These are phyloP conservation scores for Pseudorectes ferrugineus DNA, from an alignment of 2,113 vertebrate genomes.

Conservation along the genomic window DNA sequence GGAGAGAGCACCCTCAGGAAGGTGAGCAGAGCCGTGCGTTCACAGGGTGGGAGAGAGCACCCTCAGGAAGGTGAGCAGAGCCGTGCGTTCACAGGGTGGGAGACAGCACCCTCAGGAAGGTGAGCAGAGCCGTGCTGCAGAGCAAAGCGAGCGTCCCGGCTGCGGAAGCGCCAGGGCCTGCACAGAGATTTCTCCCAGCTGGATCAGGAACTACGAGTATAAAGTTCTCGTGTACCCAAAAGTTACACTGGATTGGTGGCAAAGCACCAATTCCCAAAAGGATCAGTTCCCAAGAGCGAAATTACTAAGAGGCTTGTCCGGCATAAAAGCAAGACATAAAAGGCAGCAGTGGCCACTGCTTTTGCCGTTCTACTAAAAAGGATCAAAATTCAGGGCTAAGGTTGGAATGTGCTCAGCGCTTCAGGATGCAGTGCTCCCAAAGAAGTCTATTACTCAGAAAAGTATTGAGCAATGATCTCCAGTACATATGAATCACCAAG, in stretches of 20 bases:
- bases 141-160: not conserved
- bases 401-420: not conserved
- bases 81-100: not conserved
- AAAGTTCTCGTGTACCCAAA: not conserved
- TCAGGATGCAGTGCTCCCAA: not conserved
- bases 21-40: no score
- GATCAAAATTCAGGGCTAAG: not conserved
- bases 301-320: not conserved
- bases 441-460: slow-evolving; percentile 26
- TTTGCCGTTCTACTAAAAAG: not conserved
- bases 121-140: not conserved
- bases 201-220: not conserved
- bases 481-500: slow-evolving; percentile 51
- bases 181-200: not conserved
- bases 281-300: not conserved
- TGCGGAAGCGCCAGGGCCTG: not conserved
- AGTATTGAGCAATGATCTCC: slow-evolving; percentile 33
- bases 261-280: not conserved
- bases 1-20: no score
- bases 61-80: not conserved
- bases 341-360: not conserved
- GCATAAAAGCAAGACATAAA: not conserved
- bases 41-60: not conserved
- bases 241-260: not conserved
- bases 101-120: not conserved